phyloP scores from a whole-genome alignment of 2,797 vertebrate species.

The Sus cebifrons region DNA sequence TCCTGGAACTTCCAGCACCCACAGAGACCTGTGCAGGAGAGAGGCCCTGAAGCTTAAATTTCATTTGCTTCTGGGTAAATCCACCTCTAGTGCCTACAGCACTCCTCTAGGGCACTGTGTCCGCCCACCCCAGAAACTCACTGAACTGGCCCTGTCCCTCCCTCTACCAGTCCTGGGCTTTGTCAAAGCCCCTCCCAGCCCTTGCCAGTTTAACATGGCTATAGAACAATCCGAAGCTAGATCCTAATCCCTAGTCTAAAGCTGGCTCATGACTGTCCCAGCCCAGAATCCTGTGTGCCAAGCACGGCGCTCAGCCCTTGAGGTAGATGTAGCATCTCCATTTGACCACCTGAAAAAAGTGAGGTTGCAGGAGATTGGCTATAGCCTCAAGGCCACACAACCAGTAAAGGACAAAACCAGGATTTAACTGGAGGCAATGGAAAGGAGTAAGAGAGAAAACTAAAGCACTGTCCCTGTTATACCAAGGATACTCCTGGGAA shows the following conservation, averaged over 20 bases:
- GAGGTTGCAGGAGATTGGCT: neutral
- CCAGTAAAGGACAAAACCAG: constrained; percentile 14
- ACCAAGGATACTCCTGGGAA: neutral
- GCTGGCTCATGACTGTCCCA: neutral
- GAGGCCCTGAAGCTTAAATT: neutral
- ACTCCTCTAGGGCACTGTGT: neutral
- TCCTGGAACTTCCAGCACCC: neutral
- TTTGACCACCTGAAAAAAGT: neutral
- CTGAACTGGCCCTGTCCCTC: neutral
- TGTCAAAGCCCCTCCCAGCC: neutral
- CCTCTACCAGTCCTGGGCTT: neutral
- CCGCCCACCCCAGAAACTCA: neutral
- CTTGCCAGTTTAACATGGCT: neutral
- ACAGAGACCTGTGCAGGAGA: neutral
- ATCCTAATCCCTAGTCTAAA: neutral
- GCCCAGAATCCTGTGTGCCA: neutral
- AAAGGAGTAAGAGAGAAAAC: neutral
- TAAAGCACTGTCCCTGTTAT: neutral
- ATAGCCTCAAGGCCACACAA: neutral
- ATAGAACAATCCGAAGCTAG: neutral
- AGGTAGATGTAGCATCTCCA: neutral
- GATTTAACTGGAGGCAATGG: neutral
- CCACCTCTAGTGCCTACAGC: neutral
- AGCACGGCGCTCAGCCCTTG: neutral
- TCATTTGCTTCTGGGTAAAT: constrained; percentile 38